Base-by-base conservation (phyloP, 2,888 invertebrate genomes). In the Bombylius major region DNA sequence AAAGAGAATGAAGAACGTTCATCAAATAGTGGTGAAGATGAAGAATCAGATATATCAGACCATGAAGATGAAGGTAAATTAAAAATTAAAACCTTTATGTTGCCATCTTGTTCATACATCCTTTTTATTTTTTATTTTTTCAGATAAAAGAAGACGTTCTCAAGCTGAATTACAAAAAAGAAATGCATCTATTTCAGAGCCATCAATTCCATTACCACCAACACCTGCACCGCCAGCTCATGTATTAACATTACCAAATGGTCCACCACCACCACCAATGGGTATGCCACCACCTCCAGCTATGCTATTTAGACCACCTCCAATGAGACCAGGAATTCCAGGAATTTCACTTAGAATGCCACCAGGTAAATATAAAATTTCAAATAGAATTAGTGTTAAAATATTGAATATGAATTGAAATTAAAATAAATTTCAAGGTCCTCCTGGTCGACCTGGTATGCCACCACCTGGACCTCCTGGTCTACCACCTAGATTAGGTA, bases 381-480 rank as follows among this genome's bases (percentile, higher is more conserved):
- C 3, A 23, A 23, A 23, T 23, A 23, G 23, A 23, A 23, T 3
- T 23, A 23, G 23, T 9, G 23, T 9, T 44, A 31, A 7, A 31
- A 1, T 34, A 4, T 36, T 5, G 8, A 11, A 13, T 45, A n/a
- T 45, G 14, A 42, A 32, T 44, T 51, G n/a, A 23, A 23, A 23
- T n/a, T 51, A 5, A 47, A 14, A 47, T 12, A 9, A 47, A 7
- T 47, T 32, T 11, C 3, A 14, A n/a, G 82, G 81, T 52, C 78
- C 82, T 50, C 76, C 82, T 12, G 76, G 78, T 4, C 77, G 77
- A 5, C 67, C 77, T 33, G 78, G 76, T 57, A 81, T 82, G 33
- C 82, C 82, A 32, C 84, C 77, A 54, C 84, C 79, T 63, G 86
- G 77, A 65, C 78, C 76, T 65, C 81, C 81, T 6, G 78, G 81